Percentiles rank a stretch among this genome's conserved stretches.
These are phyloP conservation scores for Grus americana DNA, from an alignment of 2,113 vertebrate genomes.

Conservation along the genomic window DNA sequence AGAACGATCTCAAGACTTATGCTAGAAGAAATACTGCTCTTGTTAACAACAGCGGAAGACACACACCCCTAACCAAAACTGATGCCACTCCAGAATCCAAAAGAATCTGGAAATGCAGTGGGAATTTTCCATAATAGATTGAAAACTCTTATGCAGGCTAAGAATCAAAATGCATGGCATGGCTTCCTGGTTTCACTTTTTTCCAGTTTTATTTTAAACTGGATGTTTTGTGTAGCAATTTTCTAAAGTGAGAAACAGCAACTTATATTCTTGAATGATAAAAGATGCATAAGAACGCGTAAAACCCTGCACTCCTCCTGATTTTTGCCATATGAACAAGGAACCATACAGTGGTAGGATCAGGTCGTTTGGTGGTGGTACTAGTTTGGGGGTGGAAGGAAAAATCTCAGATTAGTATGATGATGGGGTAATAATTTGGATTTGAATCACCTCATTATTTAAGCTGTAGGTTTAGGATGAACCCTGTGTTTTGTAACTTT, in stretches of 20 bases:
- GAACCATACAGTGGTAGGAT: background rate
- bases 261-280: background rate
- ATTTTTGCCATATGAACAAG: background rate
- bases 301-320: background rate
- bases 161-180: background rate
- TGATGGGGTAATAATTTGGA: background rate
- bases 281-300: background rate
- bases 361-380: background rate
- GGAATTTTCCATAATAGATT: background rate
- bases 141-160: background rate
- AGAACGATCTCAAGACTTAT: background rate
- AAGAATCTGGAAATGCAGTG: background rate
- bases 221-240: background rate
- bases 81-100: background rate
- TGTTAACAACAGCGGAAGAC: background rate
- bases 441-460: background rate
- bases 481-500: background rate
- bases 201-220: background rate
- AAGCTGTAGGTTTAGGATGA: background rate
- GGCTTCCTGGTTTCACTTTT: background rate
- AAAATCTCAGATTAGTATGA: background rate
- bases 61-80: fast-evolving
- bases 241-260: background rate
- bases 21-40: background rate
- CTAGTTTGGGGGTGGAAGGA: background rate